Percentiles rank a stretch among this genome's conserved stretches.
phyloP scores from a whole-genome alignment of 2,797 vertebrate species.

The Neosalanx taihuensis region DNA sequence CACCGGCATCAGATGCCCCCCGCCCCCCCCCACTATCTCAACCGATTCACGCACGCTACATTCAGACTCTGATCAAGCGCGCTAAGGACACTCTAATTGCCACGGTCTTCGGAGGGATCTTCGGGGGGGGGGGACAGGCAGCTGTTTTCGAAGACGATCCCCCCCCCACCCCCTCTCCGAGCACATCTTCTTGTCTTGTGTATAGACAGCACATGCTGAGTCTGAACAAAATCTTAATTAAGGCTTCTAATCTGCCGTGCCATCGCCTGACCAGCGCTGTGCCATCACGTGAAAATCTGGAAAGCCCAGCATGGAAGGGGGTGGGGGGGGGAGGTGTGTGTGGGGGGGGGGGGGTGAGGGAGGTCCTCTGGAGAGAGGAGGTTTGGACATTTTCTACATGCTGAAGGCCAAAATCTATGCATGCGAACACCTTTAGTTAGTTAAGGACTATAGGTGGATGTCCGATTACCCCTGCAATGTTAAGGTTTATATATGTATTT shows the following conservation, averaged over 20 bases:
- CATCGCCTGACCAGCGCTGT: constrained; percentile 67
- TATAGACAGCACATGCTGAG: constrained; percentile 67
- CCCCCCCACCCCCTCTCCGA: constrained; percentile 23
- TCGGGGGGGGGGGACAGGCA: constrained; percentile 50
- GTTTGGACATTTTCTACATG: not conserved
- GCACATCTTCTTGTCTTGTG: constrained; percentile 57
- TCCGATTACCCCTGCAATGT: too few species aligned
- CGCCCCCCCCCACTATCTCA: not conserved
- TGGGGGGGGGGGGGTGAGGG: constrained; percentile 18
- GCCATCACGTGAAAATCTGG: constrained; percentile 68
- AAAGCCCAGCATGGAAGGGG: constrained; percentile 41
- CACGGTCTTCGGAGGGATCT: constrained; percentile 50
- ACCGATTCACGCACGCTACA: constrained; percentile 5
- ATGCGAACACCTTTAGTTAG: too few species aligned
- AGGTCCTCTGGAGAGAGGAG: not conserved
- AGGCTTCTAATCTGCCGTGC: constrained; percentile 72
- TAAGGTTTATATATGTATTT: too few species aligned
- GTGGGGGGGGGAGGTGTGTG: constrained; percentile 21
- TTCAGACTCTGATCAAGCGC: not conserved
- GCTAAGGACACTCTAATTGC: constrained; percentile 18
- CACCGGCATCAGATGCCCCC: not conserved
- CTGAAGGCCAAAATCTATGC: too few species aligned
- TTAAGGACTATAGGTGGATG: too few species aligned
- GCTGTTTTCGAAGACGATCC: constrained; percentile 61
- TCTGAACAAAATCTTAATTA: constrained; percentile 75